Base-by-base conservation (phyloP, 2,113 vertebrate species). In the Scolopax mira region DNA sequence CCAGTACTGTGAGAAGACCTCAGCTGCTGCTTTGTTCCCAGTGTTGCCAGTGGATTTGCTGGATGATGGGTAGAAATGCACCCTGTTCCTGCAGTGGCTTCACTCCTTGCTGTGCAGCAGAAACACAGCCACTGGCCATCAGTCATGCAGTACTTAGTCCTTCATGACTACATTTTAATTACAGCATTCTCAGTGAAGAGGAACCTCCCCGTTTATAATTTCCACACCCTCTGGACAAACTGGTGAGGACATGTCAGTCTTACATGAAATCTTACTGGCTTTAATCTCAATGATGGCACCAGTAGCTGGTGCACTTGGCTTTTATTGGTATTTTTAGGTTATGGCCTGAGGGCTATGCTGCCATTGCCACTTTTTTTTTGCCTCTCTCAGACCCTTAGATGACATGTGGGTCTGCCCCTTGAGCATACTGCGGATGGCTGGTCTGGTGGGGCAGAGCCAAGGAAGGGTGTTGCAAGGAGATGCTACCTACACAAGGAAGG, bases 21-120 rank as follows among this genome's bases (percentile, higher is more conserved):
- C 2, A 7, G 25, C n/a, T 37, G 62, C 55, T 1, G 2, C 61
- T 48, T 85, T 0, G 0, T 28, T 71, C 15, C 7, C 3, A 0
- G 1, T 17, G 9, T 44, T 90, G 62, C 79, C 5, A 2, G 14
- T 61, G 54, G 25, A 30, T 67, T 90, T 6, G 2, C 64, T 80
- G 80, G 67, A 46, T 1, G 5, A 28, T 27, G 42, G n/a, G 60
- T 23, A 33, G 0, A 0, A 86, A 33, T 25, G 66, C 31, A 41
- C 21, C 16, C 25, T 15, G 17, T 37, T 79, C 35, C 44, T 1
- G 4, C 33, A 75, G 57, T 11, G 3, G 0, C 73, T 91, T 72
- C 60, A 35, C 46, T 28, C 51, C 55, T 42, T 51, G 37, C 60
- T 83, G 33, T 1, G 4, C n/a, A 30, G 61, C 33, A 79, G 25